These are phyloP conservation scores for Hippoglossus stenolepis DNA, from an alignment of 2,113 vertebrate genomes.

Conservation along the genomic window DNA sequence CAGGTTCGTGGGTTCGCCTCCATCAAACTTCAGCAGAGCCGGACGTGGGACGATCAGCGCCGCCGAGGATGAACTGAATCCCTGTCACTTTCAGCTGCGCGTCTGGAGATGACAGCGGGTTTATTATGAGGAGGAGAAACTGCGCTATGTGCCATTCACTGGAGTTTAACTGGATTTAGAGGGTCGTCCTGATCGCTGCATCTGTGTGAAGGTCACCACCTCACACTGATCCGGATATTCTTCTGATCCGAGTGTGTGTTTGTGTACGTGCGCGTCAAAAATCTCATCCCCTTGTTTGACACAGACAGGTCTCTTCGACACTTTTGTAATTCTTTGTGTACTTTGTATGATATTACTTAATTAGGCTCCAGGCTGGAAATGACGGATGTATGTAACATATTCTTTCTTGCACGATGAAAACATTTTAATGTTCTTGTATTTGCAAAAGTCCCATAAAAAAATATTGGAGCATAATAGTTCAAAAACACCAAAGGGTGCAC, in stretches of 20 bases:
- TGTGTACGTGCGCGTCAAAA: constrained; percentile 7
- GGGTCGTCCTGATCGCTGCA: constrained; percentile 38
- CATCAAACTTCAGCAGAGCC: constrained; percentile 64
- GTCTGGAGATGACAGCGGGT: constrained; percentile 50
- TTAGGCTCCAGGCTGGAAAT: background rate
- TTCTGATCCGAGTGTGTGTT: constrained; percentile 14
- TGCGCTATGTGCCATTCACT: constrained; percentile 15
- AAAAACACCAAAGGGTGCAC: background rate
- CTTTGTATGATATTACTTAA: background rate
- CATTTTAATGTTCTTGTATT: background rate
- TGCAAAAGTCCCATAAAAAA: background rate
- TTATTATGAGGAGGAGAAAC: constrained; percentile 34
- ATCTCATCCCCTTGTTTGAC: constrained; percentile 8
- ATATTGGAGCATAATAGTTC: background rate
- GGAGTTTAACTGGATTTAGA: constrained; percentile 56
- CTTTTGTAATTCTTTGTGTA: background rate
- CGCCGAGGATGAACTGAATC: constrained; percentile 45
- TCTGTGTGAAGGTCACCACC: constrained; percentile 68
- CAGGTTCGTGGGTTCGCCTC: constrained; percentile 52
- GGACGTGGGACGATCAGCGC: constrained; percentile 55
- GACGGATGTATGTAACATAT: background rate
- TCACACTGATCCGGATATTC: constrained; percentile 32
- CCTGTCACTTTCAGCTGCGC: constrained; percentile 37
- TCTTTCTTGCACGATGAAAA: background rate
- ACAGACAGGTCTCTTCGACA: background rate